These are phyloP conservation scores for Engraulis encrasicolus DNA, from an alignment of 2,113 vertebrate species.

Conservation along the genomic window DNA sequence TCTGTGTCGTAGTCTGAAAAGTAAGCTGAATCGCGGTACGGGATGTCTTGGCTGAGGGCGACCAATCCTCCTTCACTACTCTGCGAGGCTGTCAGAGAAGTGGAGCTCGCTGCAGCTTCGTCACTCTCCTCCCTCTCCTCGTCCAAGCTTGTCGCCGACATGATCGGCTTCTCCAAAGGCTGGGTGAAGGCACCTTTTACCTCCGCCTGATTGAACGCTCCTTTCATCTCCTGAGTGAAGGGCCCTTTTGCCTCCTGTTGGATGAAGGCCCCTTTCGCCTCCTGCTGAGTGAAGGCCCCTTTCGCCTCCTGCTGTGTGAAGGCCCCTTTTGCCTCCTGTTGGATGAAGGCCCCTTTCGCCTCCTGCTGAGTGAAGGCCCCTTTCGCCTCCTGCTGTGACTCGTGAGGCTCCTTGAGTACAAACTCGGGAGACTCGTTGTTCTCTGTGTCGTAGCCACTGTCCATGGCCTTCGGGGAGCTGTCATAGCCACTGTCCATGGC, in stretches of 20 bases:
- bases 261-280: too few species aligned
- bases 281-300: too few species aligned
- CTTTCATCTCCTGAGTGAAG: too few species aligned
- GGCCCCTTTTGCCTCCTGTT: too few species aligned
- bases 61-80: constrained; percentile 67
- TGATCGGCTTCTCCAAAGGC: constrained; percentile 44
- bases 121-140: constrained; percentile 45
- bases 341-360: too few species aligned
- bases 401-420: constrained; percentile 86
- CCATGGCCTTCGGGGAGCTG: too few species aligned
- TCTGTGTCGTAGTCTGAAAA: constrained; percentile 91
- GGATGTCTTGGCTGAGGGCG: constrained; percentile 79
- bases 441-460: constrained; percentile 97
- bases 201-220: too few species aligned
- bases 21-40: constrained; percentile 93
- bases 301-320: too few species aligned
- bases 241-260: too few species aligned
- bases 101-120: constrained; percentile 36
- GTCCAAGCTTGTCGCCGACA: constrained; percentile 45
- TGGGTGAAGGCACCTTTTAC: constrained; percentile 64
- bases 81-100: constrained; percentile 50
- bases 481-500: too few species aligned
- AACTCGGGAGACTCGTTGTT: constrained; percentile 96
- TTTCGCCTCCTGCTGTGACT: constrained; percentile 73
- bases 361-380: too few species aligned